phyloP scores from a whole-genome alignment of 2,797 vertebrate genomes.

The Myotis vivesi region DNA sequence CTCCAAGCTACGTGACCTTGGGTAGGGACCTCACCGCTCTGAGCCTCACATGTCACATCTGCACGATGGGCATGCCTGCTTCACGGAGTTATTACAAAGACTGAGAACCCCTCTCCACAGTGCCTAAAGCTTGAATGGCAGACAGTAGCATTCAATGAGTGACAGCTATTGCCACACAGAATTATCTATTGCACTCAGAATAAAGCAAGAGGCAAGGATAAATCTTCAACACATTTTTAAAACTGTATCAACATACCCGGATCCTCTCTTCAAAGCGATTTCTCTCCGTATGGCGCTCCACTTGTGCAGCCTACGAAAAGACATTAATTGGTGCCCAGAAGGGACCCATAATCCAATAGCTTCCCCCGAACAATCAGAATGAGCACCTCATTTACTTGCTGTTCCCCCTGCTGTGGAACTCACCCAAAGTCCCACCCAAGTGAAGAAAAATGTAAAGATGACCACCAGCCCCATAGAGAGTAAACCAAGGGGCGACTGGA shows the following conservation, averaged over 20 bases:
- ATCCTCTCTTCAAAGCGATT: conserved; percentile 84
- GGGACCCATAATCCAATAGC: not conserved
- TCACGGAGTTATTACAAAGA: not conserved
- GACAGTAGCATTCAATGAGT: not conserved
- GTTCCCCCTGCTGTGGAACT: not conserved
- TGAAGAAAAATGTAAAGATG: not conserved
- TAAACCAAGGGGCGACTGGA: not conserved
- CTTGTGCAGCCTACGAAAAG: conserved; percentile 73
- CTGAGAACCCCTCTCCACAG: not conserved
- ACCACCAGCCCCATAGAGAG: not conserved
- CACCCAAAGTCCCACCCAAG: not conserved
- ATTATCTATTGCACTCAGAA: not conserved
- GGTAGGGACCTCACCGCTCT: not conserved
- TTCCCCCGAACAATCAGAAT: not conserved
- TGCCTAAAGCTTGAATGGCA: not conserved
- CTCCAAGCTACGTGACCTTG: not conserved
- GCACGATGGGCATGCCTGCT: not conserved
- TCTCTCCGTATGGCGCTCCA: conserved; percentile 83
- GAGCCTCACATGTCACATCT: not conserved
- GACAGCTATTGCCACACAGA: not conserved
- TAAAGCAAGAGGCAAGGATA: not conserved
- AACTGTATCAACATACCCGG: conserved; percentile 83
- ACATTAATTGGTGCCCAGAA: conserved; percentile 2
- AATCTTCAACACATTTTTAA: not conserved
- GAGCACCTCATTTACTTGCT: not conserved